Evolutionary conservation across 1,140 invertebrate genomes (phyloP).

Genomic region (Hormaphis cornu): DNA sequence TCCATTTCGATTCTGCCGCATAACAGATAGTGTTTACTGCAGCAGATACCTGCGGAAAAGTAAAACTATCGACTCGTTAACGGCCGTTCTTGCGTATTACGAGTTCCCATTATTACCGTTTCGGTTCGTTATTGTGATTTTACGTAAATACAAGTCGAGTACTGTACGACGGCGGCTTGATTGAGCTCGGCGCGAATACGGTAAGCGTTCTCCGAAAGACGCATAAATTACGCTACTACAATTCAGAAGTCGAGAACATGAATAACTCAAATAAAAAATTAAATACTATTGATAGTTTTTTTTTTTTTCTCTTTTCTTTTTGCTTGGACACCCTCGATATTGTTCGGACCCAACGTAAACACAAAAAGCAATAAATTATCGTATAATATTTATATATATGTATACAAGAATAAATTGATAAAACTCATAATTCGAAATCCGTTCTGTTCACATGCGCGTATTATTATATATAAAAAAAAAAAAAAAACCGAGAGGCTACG

Average conservation of each 20-base stretch:
- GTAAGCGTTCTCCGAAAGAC: background rate
- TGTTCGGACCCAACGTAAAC: slow-evolving; percentile 10
- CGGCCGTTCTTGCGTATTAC: too few relatives aligned
- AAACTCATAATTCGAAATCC: slow-evolving; percentile 32
- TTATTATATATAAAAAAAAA: background rate
- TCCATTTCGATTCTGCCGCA: too few relatives aligned
- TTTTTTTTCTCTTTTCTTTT: background rate
- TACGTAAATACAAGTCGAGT: too few relatives aligned
- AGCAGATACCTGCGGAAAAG: too few relatives aligned
- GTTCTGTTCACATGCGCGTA: slow-evolving; percentile 26
- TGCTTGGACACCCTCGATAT: slow-evolving; percentile 3
- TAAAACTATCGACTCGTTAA: too few relatives aligned
- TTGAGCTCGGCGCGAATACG: too few relatives aligned
- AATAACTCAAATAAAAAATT: background rate
- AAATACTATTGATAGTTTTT: slow-evolving; percentile 4
- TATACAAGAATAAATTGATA: slow-evolving; percentile 29
- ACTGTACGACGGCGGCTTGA: too few relatives aligned
- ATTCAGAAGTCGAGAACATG: slow-evolving; percentile 1
- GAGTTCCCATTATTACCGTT: too few relatives aligned
- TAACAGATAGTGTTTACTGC: too few relatives aligned
- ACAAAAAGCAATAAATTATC: slow-evolving; percentile 25
- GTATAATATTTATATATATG: too few relatives aligned
- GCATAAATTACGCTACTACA: background rate
- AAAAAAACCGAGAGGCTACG: slow-evolving; percentile 3
- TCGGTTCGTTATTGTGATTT: too few relatives aligned